Evolutionary conservation across 1,140 invertebrate species (phyloP), one percentile per base, ranked within the genome.

Genomic region (Condylostylus longicornis): DNA sequence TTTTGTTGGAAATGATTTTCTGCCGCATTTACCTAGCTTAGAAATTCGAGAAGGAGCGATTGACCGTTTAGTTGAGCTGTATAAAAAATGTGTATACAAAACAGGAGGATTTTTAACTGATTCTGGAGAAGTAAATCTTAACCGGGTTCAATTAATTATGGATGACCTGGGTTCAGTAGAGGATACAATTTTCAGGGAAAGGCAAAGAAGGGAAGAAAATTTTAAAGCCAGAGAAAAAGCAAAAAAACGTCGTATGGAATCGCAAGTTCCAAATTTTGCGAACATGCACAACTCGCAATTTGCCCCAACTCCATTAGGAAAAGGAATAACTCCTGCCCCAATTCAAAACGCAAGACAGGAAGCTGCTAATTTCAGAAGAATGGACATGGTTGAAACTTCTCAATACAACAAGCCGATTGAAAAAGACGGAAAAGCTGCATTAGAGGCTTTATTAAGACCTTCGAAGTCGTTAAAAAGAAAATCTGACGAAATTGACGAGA

Each of bases 1-100:
- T 66, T 99, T 99, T 67, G 96, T 99, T 38, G 96, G 96, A 28
- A 99, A 99, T 65, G 96, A 99, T 68, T 99, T 99, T 62, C 62
- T 99, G 45, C 96, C 96, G 12, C 96, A 99, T 71, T 68, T 99
- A 38, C 96, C 96, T 12, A 97, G 91, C 17, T 64, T 99, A 41
- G 95, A 99, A 70, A 99, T 99, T 51, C 70, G 95, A 41, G 96
- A 99, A 70, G 84, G 83, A 10, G 96, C 96, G 0, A 96, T 99
- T 42, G 94, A 99, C 63, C 68, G 93, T 38, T 70, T 99, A 4
- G 79, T 99, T 6, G 77, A 71, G 46, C 65, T 99, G 14, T 99
- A 99, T 57, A 98, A 98, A 65, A 83, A 90, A 50, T 77, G 82
- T 51, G 88, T 98, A 8, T 89, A 89, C 49, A 90, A 84, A 65